Percentiles rank a stretch among this genome's conserved stretches.
Conservation (phyloP, 30 jellyfish, hydroid and myxozoan species). For the Cassiopea andromeda region DNA sequence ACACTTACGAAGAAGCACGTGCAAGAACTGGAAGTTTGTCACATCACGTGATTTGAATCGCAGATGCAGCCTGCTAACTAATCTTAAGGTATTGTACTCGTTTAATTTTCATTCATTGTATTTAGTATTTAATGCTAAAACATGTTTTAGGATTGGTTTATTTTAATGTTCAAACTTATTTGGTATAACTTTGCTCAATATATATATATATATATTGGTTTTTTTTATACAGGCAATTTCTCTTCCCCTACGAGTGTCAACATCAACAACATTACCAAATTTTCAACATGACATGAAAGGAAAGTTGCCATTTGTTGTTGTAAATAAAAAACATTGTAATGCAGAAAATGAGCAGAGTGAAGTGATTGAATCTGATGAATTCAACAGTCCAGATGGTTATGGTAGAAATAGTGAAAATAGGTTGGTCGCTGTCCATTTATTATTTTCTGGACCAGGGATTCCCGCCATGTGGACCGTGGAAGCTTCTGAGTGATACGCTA, state of each 20-base stretch:
- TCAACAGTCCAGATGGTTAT: background rate
- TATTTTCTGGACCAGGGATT: too few relatives aligned
- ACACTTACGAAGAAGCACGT: constrained; percentile 61
- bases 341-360: constrained; percentile 11
- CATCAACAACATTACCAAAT: constrained; percentile 74
- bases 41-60: constrained; percentile 72
- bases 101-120: background rate
- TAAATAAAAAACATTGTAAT: constrained; percentile 9
- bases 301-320: constrained; percentile 76
- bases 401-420: background rate
- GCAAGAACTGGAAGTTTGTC: constrained; percentile 87
- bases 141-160: background rate
- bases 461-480: too few relatives aligned
- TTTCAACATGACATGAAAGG: constrained; percentile 84
- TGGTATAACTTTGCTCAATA: background rate
- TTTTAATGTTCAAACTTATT: background rate
- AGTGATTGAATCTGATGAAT: constrained; percentile 21
- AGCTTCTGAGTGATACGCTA: too few relatives aligned
- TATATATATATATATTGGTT: background rate
- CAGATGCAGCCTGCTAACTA: constrained; percentile 80
- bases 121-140: too few relatives aligned
- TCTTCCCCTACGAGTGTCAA: constrained; percentile 73
- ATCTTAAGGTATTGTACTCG: constrained; percentile 70
- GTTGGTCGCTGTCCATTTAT: background rate
- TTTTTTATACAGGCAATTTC: constrained; percentile 57